Base-by-base conservation (phyloP, 1,140 invertebrate genomes). In the Macrobrachium rosenbergii region DNA sequence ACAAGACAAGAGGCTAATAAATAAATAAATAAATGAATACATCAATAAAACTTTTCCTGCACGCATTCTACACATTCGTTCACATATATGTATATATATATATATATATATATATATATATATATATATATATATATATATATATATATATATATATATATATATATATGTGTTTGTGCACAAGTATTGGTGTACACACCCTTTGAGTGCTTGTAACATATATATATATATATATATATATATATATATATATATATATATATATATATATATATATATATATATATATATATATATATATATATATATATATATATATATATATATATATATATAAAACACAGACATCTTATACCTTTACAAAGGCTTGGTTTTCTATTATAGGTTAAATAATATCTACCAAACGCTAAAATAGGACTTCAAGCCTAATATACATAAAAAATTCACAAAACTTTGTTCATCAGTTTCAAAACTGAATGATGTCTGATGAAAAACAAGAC, bases 261-360 rank as follows among this genome's bases (percentile, higher is more conserved):
- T 5, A 77, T 59, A 45, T 45, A 77, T 77, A 77, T 45, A 77
- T 45, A 45, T 62, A 60, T 45, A 60, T 58, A 80, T 21, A 80
- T 80, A 80, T 60, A 80, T 80, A 80, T 10, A 62, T 80, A 80
- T 10, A 80, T 80, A 80, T 60, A 80, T 23, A 69, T 21, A 69
- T 69, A 69, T 21, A 69, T 69, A 69, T 7, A 67, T 23, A 69
- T 21, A 69, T 69, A 69, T 21, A 69, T 0, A 69, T 19, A 69
- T n/a, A 69, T n/a, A 19, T n/a, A 69, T n/a, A 69, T 7, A 69
- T n/a, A n/a, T 69, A n/a, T 28, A 21, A 23, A 37, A 37, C 28
- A 37, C 28, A 37, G 28, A 37, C 28, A 37, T 37, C 28, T 3
- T 37, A 2, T 37, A 37, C 28, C 28, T 37, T 37, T 37, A 37